phyloP scores from a whole-genome alignment of 2,113 vertebrate genomes.

The Oenanthe oenanthe region DNA sequence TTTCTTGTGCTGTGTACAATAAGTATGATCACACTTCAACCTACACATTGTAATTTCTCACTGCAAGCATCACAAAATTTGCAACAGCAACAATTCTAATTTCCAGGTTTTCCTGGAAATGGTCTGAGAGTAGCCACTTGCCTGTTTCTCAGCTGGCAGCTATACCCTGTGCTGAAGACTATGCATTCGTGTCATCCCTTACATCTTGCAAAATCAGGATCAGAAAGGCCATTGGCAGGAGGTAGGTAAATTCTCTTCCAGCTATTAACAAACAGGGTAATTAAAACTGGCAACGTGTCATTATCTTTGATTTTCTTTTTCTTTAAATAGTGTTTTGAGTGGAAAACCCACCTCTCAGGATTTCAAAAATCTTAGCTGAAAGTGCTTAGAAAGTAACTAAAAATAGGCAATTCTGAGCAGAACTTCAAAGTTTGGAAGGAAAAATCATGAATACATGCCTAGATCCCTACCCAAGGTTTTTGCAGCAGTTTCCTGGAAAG shows the following conservation, averaged over 20 bases:
- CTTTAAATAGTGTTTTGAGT: not conserved
- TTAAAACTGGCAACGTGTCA: not conserved
- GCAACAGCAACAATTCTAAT: not conserved
- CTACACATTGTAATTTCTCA: not conserved
- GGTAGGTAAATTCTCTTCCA: not conserved
- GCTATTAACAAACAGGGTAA: not conserved
- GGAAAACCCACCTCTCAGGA: not conserved
- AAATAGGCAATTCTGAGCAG: not conserved
- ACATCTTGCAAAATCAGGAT: not conserved
- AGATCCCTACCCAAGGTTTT: not conserved
- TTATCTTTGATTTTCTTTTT: not conserved
- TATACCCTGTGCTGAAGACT: not conserved
- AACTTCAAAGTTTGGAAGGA: not conserved
- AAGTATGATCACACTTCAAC: not conserved
- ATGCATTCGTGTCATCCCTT: not conserved
- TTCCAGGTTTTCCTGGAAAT: not conserved
- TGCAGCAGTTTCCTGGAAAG: not conserved
- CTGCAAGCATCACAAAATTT: not conserved
- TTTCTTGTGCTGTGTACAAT: not conserved
- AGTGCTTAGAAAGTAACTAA: conserved; percentile 10
- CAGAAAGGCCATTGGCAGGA: not conserved
- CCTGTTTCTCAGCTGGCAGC: not conserved
- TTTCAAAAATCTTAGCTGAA: not conserved
- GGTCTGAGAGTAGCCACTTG: not conserved
- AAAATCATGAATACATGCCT: not conserved